Base-by-base conservation (phyloP, 2,797 vertebrate genomes). In the Gephyroberyx darwinii region DNA sequence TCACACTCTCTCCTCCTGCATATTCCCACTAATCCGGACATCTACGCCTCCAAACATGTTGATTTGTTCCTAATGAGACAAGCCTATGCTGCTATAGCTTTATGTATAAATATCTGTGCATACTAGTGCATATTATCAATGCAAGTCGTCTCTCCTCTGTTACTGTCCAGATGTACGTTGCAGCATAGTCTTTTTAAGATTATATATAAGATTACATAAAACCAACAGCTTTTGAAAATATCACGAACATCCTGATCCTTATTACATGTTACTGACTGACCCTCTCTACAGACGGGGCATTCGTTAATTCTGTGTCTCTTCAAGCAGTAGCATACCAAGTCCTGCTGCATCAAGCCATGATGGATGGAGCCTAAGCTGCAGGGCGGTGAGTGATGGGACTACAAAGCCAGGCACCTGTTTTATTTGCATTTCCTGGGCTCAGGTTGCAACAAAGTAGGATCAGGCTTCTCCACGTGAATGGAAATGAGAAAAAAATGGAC, bases 31-130 rank as follows among this genome's bases (percentile, higher is more conserved):
- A 70, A 85, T 77, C 62, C 73, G 79, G 55, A 81, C 71, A 47
- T 65, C 19, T 70, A 56, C 9, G 16, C 60, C 69, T 80, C 59
- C 19, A 30, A 70, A 69, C 77, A 71, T 86, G 76, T 79, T 69
- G 77, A 65, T 78, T 71, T 61, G 48, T 63, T 43, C 65, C 77
- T 84, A 82, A 87, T 87, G 74, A 89, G 74, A 78, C 70, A 30
- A 14, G 54, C 14, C 14, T 43, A 22, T 52, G 39, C 33, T 71
- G 51, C 50, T 60, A 68, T 69, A 31, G 30, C 16, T 79, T 73
- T 51, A 55, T 54, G 64, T 65, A 78, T n/a, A 70, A 71, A 69
- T 59, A 33, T 19, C 31, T 63, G 26, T 26, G 2, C 26, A 26
- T n/a, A 50, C 5, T 8, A 30, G 3, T 35, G 8, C 16, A 13